Percentiles rank a stretch among this genome's conserved stretches.
phyloP scores from a whole-genome alignment of 1,140 invertebrate species.

The Arctopsyche grandis region DNA sequence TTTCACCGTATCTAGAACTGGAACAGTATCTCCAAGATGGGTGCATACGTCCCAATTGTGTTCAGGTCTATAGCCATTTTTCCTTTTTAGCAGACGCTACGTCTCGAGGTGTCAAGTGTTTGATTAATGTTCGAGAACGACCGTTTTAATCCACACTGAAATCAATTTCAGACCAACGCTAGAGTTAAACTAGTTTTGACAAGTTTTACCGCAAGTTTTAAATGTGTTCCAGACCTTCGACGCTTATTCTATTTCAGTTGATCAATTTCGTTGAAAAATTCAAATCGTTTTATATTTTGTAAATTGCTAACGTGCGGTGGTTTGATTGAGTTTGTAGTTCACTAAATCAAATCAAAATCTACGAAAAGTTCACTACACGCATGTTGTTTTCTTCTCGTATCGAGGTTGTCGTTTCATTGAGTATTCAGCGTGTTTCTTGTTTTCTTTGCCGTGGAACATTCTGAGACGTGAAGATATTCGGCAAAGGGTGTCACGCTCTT shows the following conservation, averaged over 20 bases:
- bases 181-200: no score
- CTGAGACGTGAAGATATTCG: slow-evolving; percentile 32
- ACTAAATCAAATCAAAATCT: no score
- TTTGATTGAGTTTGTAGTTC: no score
- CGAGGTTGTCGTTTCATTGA: slow-evolving; percentile 7
- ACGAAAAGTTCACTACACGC: not conserved
- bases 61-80: not conserved
- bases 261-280: no score
- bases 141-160: not conserved
- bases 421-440: slow-evolving; percentile 27
- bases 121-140: not conserved
- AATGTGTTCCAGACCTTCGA: no score
- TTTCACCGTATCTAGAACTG: slow-evolving; percentile 11
- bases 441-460: slow-evolving; percentile 20
- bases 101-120: not conserved
- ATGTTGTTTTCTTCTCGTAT: not conserved
- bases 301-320: no score
- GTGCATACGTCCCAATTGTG: not conserved
- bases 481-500: not conserved
- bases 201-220: no score
- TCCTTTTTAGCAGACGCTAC: no score
- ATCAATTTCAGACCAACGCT: no score
- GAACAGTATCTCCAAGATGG: slow-evolving; percentile 5
- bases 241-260: no score
- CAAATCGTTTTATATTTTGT: no score